Base-by-base conservation (phyloP, 2,113 vertebrate species). In the Pterophyllum scalare region DNA sequence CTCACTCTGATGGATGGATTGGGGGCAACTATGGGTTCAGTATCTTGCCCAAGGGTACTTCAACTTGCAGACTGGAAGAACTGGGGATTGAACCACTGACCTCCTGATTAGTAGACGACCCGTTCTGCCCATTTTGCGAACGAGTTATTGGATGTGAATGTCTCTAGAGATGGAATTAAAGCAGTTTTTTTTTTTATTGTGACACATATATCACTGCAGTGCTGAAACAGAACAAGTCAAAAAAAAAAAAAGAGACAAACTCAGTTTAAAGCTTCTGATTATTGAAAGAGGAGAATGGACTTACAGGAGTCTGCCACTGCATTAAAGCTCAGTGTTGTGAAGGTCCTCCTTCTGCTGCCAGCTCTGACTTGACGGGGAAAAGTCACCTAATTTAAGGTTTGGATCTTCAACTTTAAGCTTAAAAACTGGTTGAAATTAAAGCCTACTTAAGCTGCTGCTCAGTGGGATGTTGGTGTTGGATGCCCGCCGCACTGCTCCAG, bases 1-100 rank as follows among this genome's bases (percentile, higher is more conserved):
- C 33, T 33, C 33, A 2, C 33, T 33, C 33, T 33, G 33, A 33
- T 33, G 33, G 33, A 33, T 33, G 33, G 33, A 26, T 0, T 67
- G 40, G 38, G 5, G 14, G 3, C 14, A 67, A 26, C 22, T 22
- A 0, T 0, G 64, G 14, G 64, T 19, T 46, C 22, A 46, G 14
- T 6, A 0, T 4, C 22, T 11, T 1, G 64, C 22, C 46, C 40
- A 1, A 43, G 64, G 64, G 46, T 67, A 8, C 64, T 10, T 38
- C 8, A 10, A 12, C 38, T 11, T 67, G 64, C 64, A 49, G 54
- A 10, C 20, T n/a, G 38, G 1, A 40, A 12, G 38, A 40, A 12
- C 38, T 10, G 11, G 38, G 38, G 10, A 3, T 40, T 40, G 38
- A 40, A 12, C 10, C 11, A 4, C 38, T 40, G 38, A 11, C 3